phyloP scores from a whole-genome alignment of 2,113 vertebrate species.

The Nycticorax nycticorax region DNA sequence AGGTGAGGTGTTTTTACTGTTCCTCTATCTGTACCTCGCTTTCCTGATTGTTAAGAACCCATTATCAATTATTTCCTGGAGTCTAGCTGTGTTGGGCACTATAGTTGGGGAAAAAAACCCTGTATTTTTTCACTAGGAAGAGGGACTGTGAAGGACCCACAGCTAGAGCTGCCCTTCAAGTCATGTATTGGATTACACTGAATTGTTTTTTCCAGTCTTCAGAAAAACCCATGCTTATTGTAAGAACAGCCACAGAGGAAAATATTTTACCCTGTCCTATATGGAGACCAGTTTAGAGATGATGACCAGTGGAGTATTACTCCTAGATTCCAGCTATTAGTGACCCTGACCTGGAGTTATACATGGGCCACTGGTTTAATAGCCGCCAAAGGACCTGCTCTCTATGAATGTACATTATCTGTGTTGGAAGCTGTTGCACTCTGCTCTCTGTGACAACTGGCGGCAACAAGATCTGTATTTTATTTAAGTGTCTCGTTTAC shows the following conservation, averaged over 20 bases:
- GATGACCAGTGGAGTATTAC: neutral
- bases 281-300: neutral
- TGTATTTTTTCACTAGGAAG: neutral
- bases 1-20: neutral
- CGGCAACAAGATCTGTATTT: neutral
- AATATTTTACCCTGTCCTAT: neutral
- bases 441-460: neutral
- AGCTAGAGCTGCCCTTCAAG: neutral
- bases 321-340: neutral
- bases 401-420: neutral
- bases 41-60: neutral
- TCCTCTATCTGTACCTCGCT: neutral
- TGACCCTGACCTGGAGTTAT: neutral
- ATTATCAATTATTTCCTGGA: neutral
- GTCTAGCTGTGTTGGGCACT: neutral
- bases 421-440: neutral
- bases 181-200: neutral
- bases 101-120: neutral
- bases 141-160: neutral
- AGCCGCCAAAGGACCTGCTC: neutral
- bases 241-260: neutral
- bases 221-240: fast-evolving
- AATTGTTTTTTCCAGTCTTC: neutral
- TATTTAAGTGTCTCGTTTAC: neutral
- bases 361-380: neutral